Evolutionary conservation across 2,888 invertebrate genomes (phyloP).

Genomic region (Rosalia funebris): DNA sequence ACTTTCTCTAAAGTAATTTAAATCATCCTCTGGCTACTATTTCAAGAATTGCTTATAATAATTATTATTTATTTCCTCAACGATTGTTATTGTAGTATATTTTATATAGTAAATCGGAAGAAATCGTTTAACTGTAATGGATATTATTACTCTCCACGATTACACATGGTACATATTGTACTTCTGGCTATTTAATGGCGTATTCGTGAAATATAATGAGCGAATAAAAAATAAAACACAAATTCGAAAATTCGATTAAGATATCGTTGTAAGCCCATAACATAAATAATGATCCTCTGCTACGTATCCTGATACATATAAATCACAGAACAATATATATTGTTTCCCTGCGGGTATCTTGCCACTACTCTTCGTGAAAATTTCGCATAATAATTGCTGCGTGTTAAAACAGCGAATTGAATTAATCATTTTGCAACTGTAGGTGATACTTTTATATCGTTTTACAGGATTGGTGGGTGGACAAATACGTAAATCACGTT

Average conservation of each 20-base stretch:
- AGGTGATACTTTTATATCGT: too few relatives aligned
- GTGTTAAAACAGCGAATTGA: not conserved
- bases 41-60: not conserved
- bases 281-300: conserved; percentile 12
- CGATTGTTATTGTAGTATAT: not conserved
- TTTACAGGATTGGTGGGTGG: too few relatives aligned
- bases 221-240: conserved; percentile 10
- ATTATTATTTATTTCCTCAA: not conserved
- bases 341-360: conserved; percentile 4
- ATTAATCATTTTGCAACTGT: conserved; percentile 1
- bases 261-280: conserved; percentile 1
- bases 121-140: too few relatives aligned
- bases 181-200: conserved; percentile 9
- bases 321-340: conserved; percentile 7
- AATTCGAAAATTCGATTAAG: conserved; percentile 17
- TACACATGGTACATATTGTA: not conserved
- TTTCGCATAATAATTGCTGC: conserved; percentile 6
- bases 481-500: too few relatives aligned
- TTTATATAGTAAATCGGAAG: not conserved
- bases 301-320: not conserved
- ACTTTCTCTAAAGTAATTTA: not conserved
- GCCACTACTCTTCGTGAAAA: not conserved
- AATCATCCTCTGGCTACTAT: not conserved
- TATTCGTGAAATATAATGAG: conserved; percentile 4
- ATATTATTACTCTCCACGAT: not conserved